Evolutionary conservation across 2,888 invertebrate genomes (phyloP), one percentile per base, ranked within the genome.

Genomic region (Matsumyia berberina): DNA sequence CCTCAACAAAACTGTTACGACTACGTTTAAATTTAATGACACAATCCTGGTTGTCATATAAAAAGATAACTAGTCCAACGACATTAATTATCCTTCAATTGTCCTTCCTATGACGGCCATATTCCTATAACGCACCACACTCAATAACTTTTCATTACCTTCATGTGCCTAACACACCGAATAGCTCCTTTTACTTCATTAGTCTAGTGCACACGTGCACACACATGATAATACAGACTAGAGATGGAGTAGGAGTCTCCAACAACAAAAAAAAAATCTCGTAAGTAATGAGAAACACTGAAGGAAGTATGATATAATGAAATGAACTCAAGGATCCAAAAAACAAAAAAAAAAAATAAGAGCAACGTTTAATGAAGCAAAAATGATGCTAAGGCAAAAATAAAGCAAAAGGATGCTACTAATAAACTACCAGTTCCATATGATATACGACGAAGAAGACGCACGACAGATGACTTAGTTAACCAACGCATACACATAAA

Each of bases 351-450:
- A 24, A 24, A 24, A 24, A 3, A 24, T 58, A 66, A 35, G 79
- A 66, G 73, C 66, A 73, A 51, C 73, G 51, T 79, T 73, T 72
- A 73, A 72, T 73, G 79, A 79, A 66, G 79, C 79, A 66, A 57
- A 79, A 79, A 73, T 58, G 58, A 66, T 73, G 53, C 73, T 51
- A 42, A 58, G 29, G 44, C 51, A 66, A 58, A 72, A 70, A 51
- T 29, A 46, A 72, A 66, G 24, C 1, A 24, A 24, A 24, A 58
- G 58, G 51, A 66, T 66, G 51, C 57, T 57, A 66, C 72, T 49
- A 29, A 64, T 70, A 64, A 72, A 42, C 12, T 17, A 58, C 12
- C 24, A 42, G 9, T 66, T 66, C 66, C 58, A 31, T 73, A 42
- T 73, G 70, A 64, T 78, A 70, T 55, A 57, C 17, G 35, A 58